Conservation (phyloP, 2,888 invertebrate species). For the Drosophila sordidula region DNA sequence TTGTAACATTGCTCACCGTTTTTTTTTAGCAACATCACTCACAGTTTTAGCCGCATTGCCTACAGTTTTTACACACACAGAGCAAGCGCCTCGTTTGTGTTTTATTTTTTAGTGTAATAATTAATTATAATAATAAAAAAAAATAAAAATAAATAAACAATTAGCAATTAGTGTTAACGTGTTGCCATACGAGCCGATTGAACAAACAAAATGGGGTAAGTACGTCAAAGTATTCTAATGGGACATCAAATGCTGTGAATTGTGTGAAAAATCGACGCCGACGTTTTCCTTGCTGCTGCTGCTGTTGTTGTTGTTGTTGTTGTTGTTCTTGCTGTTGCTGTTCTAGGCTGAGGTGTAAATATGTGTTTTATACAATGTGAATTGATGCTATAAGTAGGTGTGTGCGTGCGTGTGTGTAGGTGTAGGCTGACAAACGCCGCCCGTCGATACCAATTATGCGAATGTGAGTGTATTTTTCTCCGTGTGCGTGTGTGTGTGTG, state of each 20-base stretch:
- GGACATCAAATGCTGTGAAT: conserved; percentile 31
- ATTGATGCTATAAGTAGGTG: conserved; percentile 44
- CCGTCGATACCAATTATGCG: conserved; percentile 38
- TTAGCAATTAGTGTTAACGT: conserved; percentile 49
- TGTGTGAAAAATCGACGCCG: conserved; percentile 78
- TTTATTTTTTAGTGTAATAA: conserved; percentile 66
- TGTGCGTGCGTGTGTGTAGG: conserved; percentile 31
- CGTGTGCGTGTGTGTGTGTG: conserved; percentile 31
- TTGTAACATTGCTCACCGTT: conserved; percentile 33
- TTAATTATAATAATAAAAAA: conserved; percentile 32
- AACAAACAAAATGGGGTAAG: conserved; percentile 68
- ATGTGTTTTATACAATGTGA: conserved; percentile 54
- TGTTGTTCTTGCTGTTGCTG: conserved; percentile 36
- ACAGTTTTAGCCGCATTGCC: conserved; percentile 59
- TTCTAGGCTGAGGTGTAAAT: conserved; percentile 55
- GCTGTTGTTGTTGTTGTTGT: conserved; percentile 21
- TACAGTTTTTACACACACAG: conserved; percentile 47
- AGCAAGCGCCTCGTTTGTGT: conserved; percentile 56
- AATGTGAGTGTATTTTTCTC: conserved; percentile 35
- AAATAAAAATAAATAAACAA: conserved; percentile 44
- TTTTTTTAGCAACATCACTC: conserved; percentile 23
- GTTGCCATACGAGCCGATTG: conserved; percentile 43
- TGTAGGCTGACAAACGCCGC: conserved; percentile 32
- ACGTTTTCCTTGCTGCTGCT: conserved; percentile 44
- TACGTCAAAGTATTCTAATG: conserved; percentile 20